Conservation (phyloP, 1,140 invertebrate genomes). For the Drosophila lacteicornis region DNA sequence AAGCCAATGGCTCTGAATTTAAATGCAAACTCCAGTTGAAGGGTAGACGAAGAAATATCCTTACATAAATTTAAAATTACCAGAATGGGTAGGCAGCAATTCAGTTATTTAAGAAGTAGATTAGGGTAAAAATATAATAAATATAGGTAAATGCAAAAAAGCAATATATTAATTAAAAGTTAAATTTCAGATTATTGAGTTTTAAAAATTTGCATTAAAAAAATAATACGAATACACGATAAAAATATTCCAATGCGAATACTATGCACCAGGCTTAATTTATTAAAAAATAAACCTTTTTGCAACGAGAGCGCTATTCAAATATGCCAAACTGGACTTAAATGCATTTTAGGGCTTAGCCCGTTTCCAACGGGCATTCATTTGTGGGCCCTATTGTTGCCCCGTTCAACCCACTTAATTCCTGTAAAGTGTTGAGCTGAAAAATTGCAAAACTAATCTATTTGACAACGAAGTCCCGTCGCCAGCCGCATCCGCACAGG, state of each 20-base stretch:
- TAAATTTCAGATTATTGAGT: no score
- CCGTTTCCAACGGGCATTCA: constrained; percentile 4
- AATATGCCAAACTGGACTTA: not conserved
- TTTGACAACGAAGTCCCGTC: constrained; percentile 17
- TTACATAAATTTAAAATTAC: not conserved
- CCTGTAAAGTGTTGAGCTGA: constrained; percentile 40
- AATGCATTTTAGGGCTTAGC: constrained; percentile 20
- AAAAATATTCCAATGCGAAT: not conserved
- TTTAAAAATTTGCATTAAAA: no score
- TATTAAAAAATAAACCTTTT: not conserved
- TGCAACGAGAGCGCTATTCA: not conserved
- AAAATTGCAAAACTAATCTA: constrained; percentile 55
- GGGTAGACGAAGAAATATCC: not conserved
- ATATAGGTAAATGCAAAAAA: no score
- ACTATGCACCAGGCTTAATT: not conserved
- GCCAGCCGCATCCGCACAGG: constrained; percentile 19
- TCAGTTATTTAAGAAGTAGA: no score
- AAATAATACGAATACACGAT: not conserved
- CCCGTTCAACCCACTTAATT: constrained; percentile 22
- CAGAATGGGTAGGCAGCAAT: no score
- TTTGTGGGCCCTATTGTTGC: not conserved
- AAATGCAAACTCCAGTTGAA: not conserved
- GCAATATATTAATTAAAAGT: no score
- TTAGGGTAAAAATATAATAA: no score
- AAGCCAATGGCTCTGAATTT: constrained; percentile 1